Evolutionary conservation across 2,113 vertebrate species (phyloP), one percentile per base, ranked within the genome.

Genomic region (Callopanchax toddi): DNA sequence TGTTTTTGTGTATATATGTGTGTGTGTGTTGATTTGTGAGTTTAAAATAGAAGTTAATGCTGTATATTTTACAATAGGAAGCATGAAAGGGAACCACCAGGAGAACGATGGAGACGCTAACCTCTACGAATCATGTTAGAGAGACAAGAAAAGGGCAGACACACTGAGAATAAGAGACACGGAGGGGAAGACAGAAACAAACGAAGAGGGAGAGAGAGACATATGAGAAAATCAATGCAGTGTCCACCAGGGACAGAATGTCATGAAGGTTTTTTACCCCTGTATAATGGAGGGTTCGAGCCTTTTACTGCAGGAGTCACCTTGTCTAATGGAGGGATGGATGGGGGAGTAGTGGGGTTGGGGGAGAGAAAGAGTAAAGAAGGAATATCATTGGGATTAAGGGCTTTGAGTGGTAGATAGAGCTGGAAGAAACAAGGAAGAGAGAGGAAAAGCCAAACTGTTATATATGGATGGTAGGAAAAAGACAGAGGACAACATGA

Each of bases 251-350:
- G 89, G 84, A 89, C 82, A 79, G 75, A 86, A 86, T 87, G 85
- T 89, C 89, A 89, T 76, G 82, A 68, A 67, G 78, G 50, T 70
- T 66, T 82, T 84, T 71, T 54, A 80, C 67, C 75, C 56, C 20
- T 50, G 67, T 72, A 65, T 83, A 89, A 89, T 87, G 87, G 81
- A 84, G 76, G 81, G 68, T 37, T 80, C 73, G 66, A 83, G 84
- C 76, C 61, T 86, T 82, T 87, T 88, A 89, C 82, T 82, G 85
- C 84, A 83, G 75, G 77, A 86, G 87, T 90, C 89, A 89, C 87
- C 89, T 90, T 88, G 84, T 86, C 86, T 88, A 87, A 88, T 89
- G 78, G 76, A 76, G 64, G 75, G 50, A 82, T 12, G 54, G 67
- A 78, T 65, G 67, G 61, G 54, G 39, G 54, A 61, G 53, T 13